phyloP scores from a whole-genome alignment of 2,888 invertebrate genomes.

The Mesorhabditis sp. region DNA sequence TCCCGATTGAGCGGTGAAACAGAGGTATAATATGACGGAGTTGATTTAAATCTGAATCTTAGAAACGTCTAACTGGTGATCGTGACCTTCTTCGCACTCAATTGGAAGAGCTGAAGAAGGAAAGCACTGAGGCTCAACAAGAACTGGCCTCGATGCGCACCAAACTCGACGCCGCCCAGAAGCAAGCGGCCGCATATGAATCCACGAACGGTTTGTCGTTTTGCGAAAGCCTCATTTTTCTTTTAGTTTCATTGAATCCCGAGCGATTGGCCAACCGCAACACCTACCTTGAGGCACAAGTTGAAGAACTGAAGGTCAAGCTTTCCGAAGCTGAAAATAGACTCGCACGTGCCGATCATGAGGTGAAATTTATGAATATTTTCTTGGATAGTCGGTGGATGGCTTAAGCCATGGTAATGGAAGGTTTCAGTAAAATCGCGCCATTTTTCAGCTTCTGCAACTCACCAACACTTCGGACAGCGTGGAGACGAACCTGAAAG shows the following conservation, averaged over 20 bases:
- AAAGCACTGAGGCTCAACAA: neutral
- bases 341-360: neutral
- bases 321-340: neutral
- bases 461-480: neutral
- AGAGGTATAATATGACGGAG: neutral
- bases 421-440: too few species aligned
- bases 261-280: conserved; percentile 2
- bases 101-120: neutral
- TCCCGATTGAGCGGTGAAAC: conserved; percentile 5
- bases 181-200: conserved; percentile 1
- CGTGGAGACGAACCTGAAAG: neutral
- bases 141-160: neutral
- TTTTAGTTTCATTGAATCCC: neutral
- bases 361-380: neutral
- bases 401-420: neutral
- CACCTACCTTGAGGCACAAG: conserved; percentile 5
- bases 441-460: neutral
- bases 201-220: neutral
- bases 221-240: neutral
- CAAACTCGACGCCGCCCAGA: conserved; percentile 2
- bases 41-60: neutral
- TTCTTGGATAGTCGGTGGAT: neutral
- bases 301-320: neutral
- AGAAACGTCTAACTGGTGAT: conserved; percentile 3
- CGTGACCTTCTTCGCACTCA: neutral